Base-by-base conservation (phyloP, 2,797 vertebrate genomes). In the Scolopax bukidnonensis region DNA sequence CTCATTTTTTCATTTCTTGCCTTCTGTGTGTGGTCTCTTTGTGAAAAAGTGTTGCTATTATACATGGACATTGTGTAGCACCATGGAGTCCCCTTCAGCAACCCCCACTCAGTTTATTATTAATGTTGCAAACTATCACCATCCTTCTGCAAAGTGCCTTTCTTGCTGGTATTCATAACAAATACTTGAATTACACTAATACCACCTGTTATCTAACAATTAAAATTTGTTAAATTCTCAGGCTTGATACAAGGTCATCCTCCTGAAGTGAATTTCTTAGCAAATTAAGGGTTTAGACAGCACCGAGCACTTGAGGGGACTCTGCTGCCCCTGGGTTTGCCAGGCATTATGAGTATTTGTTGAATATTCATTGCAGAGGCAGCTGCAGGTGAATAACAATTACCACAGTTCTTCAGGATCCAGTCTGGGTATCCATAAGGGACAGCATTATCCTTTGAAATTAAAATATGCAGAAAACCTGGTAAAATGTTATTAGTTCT, bases 131-230 rank as follows among this genome's bases (percentile, higher is more conserved):
- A 90, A 79, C 38, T 28, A 40, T 28, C 47, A 64, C 28, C 68
- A 69, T 33, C 64, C 57, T 48, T 32, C 78, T 33, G 36, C 40
- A 82, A 92, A 53, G n/a, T 9, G 38, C n/a, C 61, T 48, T 79
- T 54, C 59, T 19, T 16, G 38, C 50, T 19, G 20, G 48, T 43
- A 63, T 30, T n/a, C 3, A 0, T 36, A 24, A 36, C 23, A 23
- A 45, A 25, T 9, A 6, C 36, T 63, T 21, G 1, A 16, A 1
- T 56, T 43, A 10, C 11, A 2, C 18, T 11, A 5, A 1, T 6
- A 11, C 32, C 17, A 5, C 18, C 40, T 4, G 3, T 41, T 40
- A 19, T 21, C 13, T 6, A 32, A 3, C 11, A 12, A 79, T 63
- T 65, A 51, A 50, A 83, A 70, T 4, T 24, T n/a, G 18, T 24